Evolutionary conservation across 1,140 invertebrate species (phyloP).

Genomic region (Eupristina koningsbergeri): DNA sequence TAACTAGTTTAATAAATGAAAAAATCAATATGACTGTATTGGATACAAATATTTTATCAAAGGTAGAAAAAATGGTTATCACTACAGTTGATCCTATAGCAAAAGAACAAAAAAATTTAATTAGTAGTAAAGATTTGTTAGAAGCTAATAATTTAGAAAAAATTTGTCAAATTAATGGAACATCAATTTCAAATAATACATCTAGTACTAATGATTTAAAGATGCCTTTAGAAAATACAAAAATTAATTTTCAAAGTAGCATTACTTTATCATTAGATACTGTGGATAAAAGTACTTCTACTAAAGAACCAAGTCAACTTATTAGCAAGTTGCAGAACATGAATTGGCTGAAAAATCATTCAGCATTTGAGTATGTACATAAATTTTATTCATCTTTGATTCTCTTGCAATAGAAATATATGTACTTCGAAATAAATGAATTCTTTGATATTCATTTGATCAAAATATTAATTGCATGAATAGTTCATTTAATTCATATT

Average conservation of each 20-base stretch:
- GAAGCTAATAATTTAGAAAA: conserved; percentile 7
- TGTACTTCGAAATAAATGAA: conserved; percentile 18
- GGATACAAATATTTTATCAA: not conserved
- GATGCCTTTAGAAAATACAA: not conserved
- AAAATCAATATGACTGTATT: not conserved
- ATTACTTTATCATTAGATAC: conserved; percentile 53
- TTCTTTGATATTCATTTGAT: not conserved
- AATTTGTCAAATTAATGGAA: not conserved
- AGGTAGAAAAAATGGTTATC: not conserved
- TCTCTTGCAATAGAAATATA: conserved; percentile 51
- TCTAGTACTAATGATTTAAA: not conserved
- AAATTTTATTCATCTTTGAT: conserved; percentile 10
- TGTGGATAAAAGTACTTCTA: conserved; percentile 34
- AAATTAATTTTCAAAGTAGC: conserved; percentile 19
- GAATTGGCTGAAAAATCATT: conserved; percentile 58
- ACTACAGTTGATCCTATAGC: not conserved
- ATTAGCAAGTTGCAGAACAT: conserved; percentile 56
- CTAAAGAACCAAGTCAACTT: conserved; percentile 47
- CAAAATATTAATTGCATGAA: not conserved
- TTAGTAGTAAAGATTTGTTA: conserved; percentile 5
- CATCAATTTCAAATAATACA: too few species aligned
- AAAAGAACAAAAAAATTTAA: not conserved
- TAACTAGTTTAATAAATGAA: not conserved
- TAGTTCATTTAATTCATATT: not conserved
- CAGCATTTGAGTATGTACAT: conserved; percentile 37